These are phyloP conservation scores for Dryobates pubescens DNA, from an alignment of 2,797 vertebrate genomes.

Conservation along the genomic window DNA sequence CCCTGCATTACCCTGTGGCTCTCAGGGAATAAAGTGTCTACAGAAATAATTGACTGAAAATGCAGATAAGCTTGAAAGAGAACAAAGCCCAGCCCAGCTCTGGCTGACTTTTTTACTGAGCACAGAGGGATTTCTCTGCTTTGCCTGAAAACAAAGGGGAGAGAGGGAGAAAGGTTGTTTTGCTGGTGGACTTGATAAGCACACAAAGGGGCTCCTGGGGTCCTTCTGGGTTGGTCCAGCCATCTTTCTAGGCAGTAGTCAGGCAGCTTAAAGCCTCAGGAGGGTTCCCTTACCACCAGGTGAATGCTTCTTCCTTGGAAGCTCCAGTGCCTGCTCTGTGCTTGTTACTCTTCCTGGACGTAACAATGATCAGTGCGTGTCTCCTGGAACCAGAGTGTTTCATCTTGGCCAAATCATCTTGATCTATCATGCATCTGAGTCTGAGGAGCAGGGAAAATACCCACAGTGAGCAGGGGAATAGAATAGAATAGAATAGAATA, in stretches of 20 bases:
- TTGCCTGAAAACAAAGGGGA: neutral
- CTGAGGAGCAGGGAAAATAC: neutral
- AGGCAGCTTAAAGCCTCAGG: neutral
- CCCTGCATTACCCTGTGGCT: neutral
- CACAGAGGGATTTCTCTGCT: neutral
- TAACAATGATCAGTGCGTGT: neutral
- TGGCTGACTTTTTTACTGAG: neutral
- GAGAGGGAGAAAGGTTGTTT: neutral
- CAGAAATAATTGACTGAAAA: constrained; percentile 8
- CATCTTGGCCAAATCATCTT: neutral
- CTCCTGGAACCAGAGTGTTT: neutral
- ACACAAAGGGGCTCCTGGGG: neutral
- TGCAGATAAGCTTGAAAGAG: neutral
- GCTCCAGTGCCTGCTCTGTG: neutral
- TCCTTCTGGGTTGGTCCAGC: neutral
- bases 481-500: too few relatives aligned
- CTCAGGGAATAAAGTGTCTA: neutral
- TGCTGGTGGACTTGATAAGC: neutral
- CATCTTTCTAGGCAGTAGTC: neutral
- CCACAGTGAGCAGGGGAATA: neutral
- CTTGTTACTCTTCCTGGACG: neutral
- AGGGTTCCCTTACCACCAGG: neutral
- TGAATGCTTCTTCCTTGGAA: neutral
- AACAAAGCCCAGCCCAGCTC: neutral
- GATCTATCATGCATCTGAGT: accelerated